phyloP scores from a whole-genome alignment of 2,888 invertebrate genomes.

The Pachymerium ferrugineum region DNA sequence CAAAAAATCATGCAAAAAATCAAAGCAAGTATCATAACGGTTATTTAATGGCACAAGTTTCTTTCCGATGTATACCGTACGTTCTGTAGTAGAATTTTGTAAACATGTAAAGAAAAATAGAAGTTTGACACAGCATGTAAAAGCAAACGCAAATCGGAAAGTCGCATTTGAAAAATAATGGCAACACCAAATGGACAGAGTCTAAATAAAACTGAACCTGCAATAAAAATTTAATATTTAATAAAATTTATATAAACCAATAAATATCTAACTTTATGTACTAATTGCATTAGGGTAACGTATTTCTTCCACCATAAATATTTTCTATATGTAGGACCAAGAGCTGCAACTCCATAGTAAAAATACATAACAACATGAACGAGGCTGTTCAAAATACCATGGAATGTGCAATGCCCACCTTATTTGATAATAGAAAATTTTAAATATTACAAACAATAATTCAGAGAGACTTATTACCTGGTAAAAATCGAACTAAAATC shows the following conservation, averaged over 20 bases:
- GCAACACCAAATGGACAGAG: background rate
- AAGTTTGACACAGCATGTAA: background rate
- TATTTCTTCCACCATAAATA: slow-evolving; percentile 23
- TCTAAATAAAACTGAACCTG: slow-evolving; percentile 11
- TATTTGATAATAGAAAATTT: background rate
- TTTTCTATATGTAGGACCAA: background rate
- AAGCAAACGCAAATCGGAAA: background rate
- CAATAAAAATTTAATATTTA: no score
- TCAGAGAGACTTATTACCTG: no score
- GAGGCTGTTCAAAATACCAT: background rate
- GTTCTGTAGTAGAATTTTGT: background rate
- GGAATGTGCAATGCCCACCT: slow-evolving; percentile 16
- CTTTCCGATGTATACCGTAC: background rate
- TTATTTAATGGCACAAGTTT: background rate
- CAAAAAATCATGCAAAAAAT: no score
- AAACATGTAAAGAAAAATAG: background rate
- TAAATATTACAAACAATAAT: background rate
- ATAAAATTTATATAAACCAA: no score
- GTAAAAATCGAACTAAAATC: background rate
- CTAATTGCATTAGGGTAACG: background rate
- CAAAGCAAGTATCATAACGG: no score
- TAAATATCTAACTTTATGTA: background rate
- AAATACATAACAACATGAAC: background rate
- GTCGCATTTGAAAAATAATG: background rate
- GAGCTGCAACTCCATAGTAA: background rate